These are phyloP conservation scores for Axea sp. DNA, from an alignment of 2,888 invertebrate genomes.

Conservation along the genomic window DNA sequence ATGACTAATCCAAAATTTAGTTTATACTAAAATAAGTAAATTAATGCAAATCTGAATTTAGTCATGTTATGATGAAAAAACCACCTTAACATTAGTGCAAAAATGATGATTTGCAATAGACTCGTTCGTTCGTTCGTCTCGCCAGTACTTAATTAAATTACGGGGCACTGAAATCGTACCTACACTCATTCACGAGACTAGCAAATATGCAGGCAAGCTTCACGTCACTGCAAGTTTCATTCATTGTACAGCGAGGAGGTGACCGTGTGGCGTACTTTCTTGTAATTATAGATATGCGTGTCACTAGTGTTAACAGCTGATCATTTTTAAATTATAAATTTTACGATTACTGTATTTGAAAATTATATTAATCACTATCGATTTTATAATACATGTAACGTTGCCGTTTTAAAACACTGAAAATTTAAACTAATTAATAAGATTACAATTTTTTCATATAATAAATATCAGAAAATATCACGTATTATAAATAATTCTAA, in stretches of 20 bases:
- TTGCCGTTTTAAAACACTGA: too few relatives aligned
- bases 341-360: too few relatives aligned
- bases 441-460: too few relatives aligned
- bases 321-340: slow-evolving; percentile 35
- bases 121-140: slow-evolving; percentile 50
- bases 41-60: too few relatives aligned
- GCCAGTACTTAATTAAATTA: slow-evolving; percentile 73
- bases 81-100: slow-evolving; percentile 42
- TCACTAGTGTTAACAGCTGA: slow-evolving; percentile 55
- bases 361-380: too few relatives aligned
- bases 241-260: slow-evolving; percentile 69
- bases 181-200: slow-evolving; percentile 72
- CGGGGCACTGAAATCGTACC: slow-evolving; percentile 73
- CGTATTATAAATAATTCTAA: too few relatives aligned
- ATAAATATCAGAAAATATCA: too few relatives aligned
- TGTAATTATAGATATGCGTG: slow-evolving; percentile 60
- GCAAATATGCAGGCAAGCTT: slow-evolving; percentile 63
- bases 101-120: slow-evolving; percentile 55
- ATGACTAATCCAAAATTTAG: not conserved
- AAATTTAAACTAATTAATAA: too few relatives aligned
- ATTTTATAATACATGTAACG: too few relatives aligned
- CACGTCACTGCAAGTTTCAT: slow-evolving; percentile 69
- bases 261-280: slow-evolving; percentile 62
- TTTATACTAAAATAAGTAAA: too few relatives aligned
- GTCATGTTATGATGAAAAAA: slow-evolving; percentile 24